Percentiles rank a stretch among this genome's conserved stretches.
Evolutionary conservation across 2,113 vertebrate genomes (phyloP).

Genomic region (Clarias magur): DNA sequence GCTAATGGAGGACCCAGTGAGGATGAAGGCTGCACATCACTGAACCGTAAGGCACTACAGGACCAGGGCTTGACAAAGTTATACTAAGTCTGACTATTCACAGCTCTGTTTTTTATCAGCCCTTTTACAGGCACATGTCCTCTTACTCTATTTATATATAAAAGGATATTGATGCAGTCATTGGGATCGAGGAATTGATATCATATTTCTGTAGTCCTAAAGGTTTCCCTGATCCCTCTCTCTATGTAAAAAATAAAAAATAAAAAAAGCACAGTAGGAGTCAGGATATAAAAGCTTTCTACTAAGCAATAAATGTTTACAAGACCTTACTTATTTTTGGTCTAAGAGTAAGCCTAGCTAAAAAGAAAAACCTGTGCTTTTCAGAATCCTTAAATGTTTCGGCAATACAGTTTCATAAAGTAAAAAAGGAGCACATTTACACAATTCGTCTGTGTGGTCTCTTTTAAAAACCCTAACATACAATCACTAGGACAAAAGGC

Average conservation of each 20-base stretch:
- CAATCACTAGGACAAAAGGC: conserved; percentile 42
- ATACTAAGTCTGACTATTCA: neutral
- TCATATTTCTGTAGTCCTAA: conserved; percentile 7
- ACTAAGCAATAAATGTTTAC: conserved; percentile 29
- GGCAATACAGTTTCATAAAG: neutral
- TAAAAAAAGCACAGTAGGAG: neutral
- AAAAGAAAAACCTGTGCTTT: neutral
- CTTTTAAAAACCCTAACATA: neutral
- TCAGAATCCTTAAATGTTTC: neutral
- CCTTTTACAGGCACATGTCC: neutral
- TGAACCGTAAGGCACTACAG: neutral
- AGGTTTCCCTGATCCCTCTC: neutral
- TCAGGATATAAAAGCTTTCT: conserved; percentile 1
- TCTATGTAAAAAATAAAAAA: neutral
- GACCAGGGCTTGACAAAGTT: conserved; percentile 10
- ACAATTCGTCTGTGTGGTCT: neutral
- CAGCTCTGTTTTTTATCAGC: neutral
- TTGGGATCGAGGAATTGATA: neutral
- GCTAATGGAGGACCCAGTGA: conserved; percentile 62
- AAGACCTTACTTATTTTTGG: neutral
- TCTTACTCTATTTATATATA: neutral
- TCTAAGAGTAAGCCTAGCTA: neutral
- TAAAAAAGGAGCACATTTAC: neutral
- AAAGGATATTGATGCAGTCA: neutral
- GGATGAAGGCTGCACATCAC: conserved; percentile 33